Conservation (phyloP, 2,113 vertebrate species). For the Heterotilapia buettikoferi region DNA sequence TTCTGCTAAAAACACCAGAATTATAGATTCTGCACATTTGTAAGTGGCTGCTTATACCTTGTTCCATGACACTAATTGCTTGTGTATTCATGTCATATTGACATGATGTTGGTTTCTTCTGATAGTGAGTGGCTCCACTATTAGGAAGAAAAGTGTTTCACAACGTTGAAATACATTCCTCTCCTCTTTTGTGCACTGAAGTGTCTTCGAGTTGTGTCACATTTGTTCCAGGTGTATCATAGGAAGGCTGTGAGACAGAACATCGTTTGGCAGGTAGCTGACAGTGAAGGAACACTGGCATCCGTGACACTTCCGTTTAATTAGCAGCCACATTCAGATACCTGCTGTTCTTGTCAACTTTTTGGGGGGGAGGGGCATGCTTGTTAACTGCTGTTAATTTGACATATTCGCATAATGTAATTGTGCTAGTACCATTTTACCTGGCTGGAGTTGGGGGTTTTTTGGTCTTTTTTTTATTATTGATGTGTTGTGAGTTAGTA, state of each 20-base stretch:
- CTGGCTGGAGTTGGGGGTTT: neutral
- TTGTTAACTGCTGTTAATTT: neutral
- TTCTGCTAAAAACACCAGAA: neutral
- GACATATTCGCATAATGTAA: neutral
- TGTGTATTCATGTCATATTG: neutral
- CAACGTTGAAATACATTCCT: neutral
- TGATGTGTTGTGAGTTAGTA: neutral
- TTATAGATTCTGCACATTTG: neutral
- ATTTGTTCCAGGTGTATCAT: neutral
- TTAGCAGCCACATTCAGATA: conserved; percentile 19
- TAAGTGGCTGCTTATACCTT: neutral
- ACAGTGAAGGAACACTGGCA: conserved; percentile 2
- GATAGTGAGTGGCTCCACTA: neutral
- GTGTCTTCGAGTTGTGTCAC: neutral
- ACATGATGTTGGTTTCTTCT: neutral
- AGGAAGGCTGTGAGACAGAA: neutral
- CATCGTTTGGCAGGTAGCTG: neutral
- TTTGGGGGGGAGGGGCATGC: neutral
- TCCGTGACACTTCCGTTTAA: conserved; percentile 28
- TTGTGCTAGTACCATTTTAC: neutral
- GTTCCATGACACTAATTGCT: neutral
- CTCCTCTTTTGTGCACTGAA: neutral
- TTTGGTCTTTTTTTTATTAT: neutral
- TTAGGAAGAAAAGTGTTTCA: neutral
- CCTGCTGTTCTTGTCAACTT: conserved; percentile 16